A percentile compares a stretch with the other conserved stretches of the same genome.
Evolutionary conservation across 2,888 invertebrate genomes (phyloP).

Genomic region (Drosophila pseudotalamancana): DNA sequence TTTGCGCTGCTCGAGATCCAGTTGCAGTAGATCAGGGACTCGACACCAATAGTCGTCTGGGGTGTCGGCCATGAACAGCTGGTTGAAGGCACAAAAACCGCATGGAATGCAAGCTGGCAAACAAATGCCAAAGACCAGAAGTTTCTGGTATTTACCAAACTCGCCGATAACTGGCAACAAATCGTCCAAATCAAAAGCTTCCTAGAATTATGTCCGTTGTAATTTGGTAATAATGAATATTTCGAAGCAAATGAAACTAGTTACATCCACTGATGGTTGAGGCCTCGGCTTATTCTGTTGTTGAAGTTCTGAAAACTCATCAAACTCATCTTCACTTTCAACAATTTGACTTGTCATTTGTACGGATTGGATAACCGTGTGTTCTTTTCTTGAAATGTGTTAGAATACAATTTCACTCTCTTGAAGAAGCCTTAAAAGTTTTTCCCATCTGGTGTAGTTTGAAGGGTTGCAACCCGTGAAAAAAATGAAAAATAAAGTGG

Average conservation of each 20-base stretch:
- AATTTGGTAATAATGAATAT: neutral
- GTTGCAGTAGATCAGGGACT: constrained; percentile 87
- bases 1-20: constrained; percentile 87
- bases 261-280: constrained; percentile 62
- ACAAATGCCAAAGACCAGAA: constrained; percentile 93
- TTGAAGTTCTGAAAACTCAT: constrained; percentile 69
- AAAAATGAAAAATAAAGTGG: constrained; percentile 13
- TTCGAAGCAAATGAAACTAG: neutral
- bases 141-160: constrained; percentile 94
- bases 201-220: constrained; percentile 55
- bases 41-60: constrained; percentile 94
- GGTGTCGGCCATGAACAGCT: constrained; percentile 95
- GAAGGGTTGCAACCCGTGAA: constrained; percentile 42
- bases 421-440: constrained; percentile 44
- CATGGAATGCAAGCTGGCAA: constrained; percentile 95
- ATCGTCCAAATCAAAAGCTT: constrained; percentile 91
- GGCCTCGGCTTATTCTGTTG: constrained; percentile 48
- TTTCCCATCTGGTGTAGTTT: neutral
- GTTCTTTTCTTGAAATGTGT: constrained; percentile 3
- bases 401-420: constrained; percentile 10
- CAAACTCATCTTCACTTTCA: constrained; percentile 73
- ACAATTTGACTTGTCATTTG: constrained; percentile 58
- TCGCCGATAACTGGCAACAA: constrained; percentile 93
- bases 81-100: constrained; percentile 96
- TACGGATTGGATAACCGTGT: neutral